phyloP scores from a whole-genome alignment of 2,888 invertebrate species.

The Philereme vetulata region DNA sequence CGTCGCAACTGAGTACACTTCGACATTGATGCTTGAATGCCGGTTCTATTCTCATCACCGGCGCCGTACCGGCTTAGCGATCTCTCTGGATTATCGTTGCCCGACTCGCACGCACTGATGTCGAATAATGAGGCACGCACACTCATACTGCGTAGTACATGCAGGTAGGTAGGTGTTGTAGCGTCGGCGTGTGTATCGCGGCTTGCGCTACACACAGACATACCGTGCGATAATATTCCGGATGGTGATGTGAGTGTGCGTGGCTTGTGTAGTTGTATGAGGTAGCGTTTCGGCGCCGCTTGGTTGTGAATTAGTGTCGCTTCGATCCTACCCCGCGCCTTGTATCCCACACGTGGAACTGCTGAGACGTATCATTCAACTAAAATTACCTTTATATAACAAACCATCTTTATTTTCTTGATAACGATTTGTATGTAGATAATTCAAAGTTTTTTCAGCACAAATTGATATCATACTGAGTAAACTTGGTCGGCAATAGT shows the following conservation, averaged over 20 bases:
- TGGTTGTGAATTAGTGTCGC: conserved; percentile 76
- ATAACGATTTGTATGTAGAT: no score
- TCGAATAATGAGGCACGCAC: conserved; percentile 32
- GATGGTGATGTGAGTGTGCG: conserved; percentile 8
- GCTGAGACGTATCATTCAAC: conserved; percentile 12
- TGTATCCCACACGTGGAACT: conserved; percentile 18
- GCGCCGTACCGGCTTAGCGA: conserved; percentile 5
- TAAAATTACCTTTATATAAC: no score
- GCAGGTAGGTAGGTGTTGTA: no score
- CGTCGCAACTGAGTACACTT: conserved; percentile 21
- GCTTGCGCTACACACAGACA: no score
- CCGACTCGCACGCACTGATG: conserved; percentile 55
- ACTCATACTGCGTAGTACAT: background rate
- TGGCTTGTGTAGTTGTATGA: conserved; percentile 13
- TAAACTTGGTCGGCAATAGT: no score
- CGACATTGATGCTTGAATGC: conserved; percentile 10
- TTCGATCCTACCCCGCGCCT: conserved; percentile 41
- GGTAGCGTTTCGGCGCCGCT: conserved; percentile 53
- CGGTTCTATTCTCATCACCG: conserved; percentile 7
- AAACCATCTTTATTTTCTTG: no score
- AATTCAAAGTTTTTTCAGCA: no score
- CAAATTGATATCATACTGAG: no score
- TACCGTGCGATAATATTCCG: no score
- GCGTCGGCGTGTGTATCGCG: no score
- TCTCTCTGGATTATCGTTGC: conserved; percentile 44